Conservation (phyloP, 1,140 invertebrate species). For the Calephelis nemesis region DNA sequence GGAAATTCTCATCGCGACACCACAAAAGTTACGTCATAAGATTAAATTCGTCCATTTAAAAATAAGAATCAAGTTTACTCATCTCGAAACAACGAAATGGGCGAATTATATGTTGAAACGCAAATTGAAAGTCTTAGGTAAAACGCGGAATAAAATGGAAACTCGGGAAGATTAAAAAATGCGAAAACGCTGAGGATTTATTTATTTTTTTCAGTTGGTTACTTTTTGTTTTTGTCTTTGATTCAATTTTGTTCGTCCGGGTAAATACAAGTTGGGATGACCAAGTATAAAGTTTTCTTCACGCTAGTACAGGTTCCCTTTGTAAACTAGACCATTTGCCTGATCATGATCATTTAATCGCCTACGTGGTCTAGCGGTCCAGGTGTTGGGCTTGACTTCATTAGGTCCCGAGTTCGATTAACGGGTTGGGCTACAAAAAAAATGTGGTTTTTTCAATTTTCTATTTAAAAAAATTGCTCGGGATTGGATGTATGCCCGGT, state of each 20-base stretch:
- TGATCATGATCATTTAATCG: too few species aligned
- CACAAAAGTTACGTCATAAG: constrained; percentile 33
- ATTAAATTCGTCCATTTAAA: constrained; percentile 41
- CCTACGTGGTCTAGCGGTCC: too few species aligned
- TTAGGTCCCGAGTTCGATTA: too few species aligned
- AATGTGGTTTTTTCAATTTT: too few species aligned
- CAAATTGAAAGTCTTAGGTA: constrained; percentile 46
- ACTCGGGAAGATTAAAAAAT: constrained; percentile 44
- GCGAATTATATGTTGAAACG: constrained; percentile 43
- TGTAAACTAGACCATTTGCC: too few species aligned
- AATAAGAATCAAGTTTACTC: constrained; percentile 39
- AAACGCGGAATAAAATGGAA: constrained; percentile 35
- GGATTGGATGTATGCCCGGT: too few species aligned
- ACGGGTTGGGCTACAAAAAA: too few species aligned
- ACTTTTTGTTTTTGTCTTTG: constrained; percentile 30
- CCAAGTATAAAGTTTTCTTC: too few species aligned
- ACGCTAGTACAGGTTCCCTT: background rate
- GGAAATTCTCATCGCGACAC: constrained; percentile 15
- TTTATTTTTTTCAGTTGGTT: constrained; percentile 43
- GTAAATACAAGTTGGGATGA: too few species aligned
- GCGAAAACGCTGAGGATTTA: constrained; percentile 36
- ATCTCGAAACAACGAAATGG: constrained; percentile 37
- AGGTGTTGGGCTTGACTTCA: too few species aligned
- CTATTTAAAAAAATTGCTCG: too few species aligned
- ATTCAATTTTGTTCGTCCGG: too few species aligned